Base-by-base conservation (phyloP, 2,113 vertebrate species). In the Nesospiza acunhae region DNA sequence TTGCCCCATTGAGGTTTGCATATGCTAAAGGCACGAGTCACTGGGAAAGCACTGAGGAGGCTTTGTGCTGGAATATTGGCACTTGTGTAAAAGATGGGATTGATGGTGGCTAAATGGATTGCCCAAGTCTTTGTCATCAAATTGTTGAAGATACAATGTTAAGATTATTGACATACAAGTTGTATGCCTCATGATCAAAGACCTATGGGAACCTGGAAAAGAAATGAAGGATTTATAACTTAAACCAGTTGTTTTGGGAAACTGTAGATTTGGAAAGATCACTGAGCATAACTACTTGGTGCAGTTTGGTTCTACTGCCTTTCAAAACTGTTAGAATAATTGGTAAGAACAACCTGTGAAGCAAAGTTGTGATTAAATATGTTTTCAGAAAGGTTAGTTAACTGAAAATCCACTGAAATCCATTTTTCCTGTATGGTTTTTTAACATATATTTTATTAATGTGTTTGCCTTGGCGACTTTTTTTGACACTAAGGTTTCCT, bases 1-100 rank as follows among this genome's bases (percentile, higher is more conserved):
- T 94, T 90, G 28, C 37, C 41, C 41, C 50, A 0, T 17, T 59
- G 64, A 47, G 42, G 39, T 84, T 94, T 60, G 13, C 11, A 3
- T 39, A 3, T 21, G 52, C 52, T 21, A 3, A 84, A 83, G 67
- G 44, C 58, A 33, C 2, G 0, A 70, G 23, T 46, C 0, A 1
- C 72, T 68, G 3, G 22, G 37, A 58, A 58, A 55, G 84, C 60
- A 14, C 68, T 75, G 91, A 44, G 58, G 47, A 5, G 39, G 22
- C 49, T 85, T 66, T 53, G 66, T 82, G 42, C n/a, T 15, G 39
- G 37, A 30, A 6, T 28, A 75, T 72, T 55, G 44, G 31, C 58
- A 35, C 8, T 62, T 37, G 16, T 12, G 35, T 58, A 21, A 63
- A 66, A 90, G 47, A n/a, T 68, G 76, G 30, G 28, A 11, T 49